Evolutionary conservation across 2,888 invertebrate genomes (phyloP).

Genomic region (Philaethria dido): DNA sequence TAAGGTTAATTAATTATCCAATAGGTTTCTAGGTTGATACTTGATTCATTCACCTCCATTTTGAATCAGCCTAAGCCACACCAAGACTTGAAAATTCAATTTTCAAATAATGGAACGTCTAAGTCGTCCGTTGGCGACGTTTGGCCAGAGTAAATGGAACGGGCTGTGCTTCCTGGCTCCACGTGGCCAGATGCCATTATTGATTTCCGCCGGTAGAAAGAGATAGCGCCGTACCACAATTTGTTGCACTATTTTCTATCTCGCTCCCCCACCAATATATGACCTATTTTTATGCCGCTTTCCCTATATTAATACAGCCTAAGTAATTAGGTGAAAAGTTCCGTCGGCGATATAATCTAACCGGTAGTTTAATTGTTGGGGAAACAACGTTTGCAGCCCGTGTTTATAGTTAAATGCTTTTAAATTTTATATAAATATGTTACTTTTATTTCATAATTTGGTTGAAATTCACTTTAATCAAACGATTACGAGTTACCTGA

Average conservation of each 20-base stretch:
- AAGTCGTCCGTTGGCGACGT: constrained; percentile 63
- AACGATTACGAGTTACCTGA: neutral
- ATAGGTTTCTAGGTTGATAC: constrained; percentile 23
- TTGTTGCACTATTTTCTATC: constrained; percentile 82
- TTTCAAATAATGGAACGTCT: constrained; percentile 57
- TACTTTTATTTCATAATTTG: constrained; percentile 8
- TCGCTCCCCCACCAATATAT: constrained; percentile 78
- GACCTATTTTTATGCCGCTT: constrained; percentile 83
- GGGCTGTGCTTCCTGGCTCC: constrained; percentile 73
- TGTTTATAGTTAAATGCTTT: constrained; percentile 33
- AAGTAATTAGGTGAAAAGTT: constrained; percentile 81
- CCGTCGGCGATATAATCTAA: constrained; percentile 61
- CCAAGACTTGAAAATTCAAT: constrained; percentile 58
- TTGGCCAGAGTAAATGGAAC: constrained; percentile 73
- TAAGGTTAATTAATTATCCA: constrained; percentile 21
- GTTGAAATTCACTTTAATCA: constrained; percentile 1
- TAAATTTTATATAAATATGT: constrained; percentile 21
- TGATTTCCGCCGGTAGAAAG: constrained; percentile 81
- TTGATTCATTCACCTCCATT: constrained; percentile 28
- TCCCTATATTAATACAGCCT: constrained; percentile 81
- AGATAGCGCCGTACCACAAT: constrained; percentile 75
- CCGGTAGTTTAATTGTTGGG: constrained; percentile 49
- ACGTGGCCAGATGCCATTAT: constrained; percentile 82
- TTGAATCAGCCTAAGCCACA: constrained; percentile 30
- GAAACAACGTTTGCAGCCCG: constrained; percentile 34